These are phyloP conservation scores for Alosa sapidissima DNA, from an alignment of 2,797 vertebrate species.

Conservation along the genomic window DNA sequence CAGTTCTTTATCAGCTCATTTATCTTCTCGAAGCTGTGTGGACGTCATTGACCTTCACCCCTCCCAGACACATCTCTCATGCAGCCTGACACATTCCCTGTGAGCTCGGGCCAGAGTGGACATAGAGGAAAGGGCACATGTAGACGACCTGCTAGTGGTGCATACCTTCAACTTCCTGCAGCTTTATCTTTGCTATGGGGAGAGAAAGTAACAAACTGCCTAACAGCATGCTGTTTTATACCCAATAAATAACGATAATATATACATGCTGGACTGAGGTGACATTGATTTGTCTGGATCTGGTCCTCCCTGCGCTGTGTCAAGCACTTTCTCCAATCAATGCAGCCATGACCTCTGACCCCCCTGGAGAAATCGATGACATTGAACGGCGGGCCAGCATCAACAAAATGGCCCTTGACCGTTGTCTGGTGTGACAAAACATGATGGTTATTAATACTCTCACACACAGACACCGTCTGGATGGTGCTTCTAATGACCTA, in stretches of 20 bases:
- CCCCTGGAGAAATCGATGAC: slow-evolving; percentile 83
- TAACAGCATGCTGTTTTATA: slow-evolving; percentile 64
- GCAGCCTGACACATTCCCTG: slow-evolving; percentile 1
- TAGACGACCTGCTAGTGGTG: background rate
- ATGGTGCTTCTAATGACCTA: background rate
- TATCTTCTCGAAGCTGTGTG: slow-evolving; percentile 19
- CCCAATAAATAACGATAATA: slow-evolving; percentile 88
- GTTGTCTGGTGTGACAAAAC: slow-evolving; percentile 80
- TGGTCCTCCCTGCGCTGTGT: slow-evolving; percentile 80
- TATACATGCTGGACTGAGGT: slow-evolving; percentile 81
- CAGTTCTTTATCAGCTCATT: slow-evolving; percentile 22
- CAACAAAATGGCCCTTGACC: slow-evolving; percentile 71
- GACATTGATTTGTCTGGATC: slow-evolving; percentile 91
- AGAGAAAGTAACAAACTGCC: slow-evolving; percentile 56
- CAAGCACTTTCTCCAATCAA: slow-evolving; percentile 88
- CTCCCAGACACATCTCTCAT: background rate
- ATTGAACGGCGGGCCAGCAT: slow-evolving; percentile 81
- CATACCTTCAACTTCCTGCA: background rate
- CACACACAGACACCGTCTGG: slow-evolving; percentile 29
- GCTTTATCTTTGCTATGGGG: background rate
- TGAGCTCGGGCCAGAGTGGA: background rate
- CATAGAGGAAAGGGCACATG: background rate
- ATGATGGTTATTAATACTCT: slow-evolving; percentile 76
- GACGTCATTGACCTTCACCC: background rate
- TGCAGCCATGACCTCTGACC: slow-evolving; percentile 86